Evolutionary conservation across 1,140 invertebrate species (phyloP).

Genomic region (Copidosoma floridanum): DNA sequence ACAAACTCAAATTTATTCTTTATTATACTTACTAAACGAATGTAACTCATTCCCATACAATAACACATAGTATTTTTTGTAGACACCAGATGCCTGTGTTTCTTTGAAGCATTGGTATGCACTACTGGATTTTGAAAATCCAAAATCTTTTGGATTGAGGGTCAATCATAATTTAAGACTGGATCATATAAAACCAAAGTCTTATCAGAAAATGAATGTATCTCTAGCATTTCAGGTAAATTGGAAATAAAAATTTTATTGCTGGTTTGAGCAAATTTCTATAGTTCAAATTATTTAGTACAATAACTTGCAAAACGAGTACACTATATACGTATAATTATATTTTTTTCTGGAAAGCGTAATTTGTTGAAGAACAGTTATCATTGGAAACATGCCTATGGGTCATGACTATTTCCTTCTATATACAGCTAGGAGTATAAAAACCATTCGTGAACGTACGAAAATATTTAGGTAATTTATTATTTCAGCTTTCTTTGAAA

Average conservation of each 20-base stretch:
- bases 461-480: too few relatives aligned
- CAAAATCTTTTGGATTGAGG: background rate
- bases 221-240: constrained; percentile 1
- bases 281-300: background rate
- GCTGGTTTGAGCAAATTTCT: background rate
- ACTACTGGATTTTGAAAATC: background rate
- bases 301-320: background rate
- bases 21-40: background rate
- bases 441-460: too few relatives aligned
- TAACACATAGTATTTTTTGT: background rate
- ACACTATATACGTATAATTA: background rate
- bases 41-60: too few relatives aligned
- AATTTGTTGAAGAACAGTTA: too few relatives aligned
- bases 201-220: constrained; percentile 7
- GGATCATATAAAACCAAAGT: constrained; percentile 7
- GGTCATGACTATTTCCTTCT: too few relatives aligned
- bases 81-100: constrained; percentile 15
- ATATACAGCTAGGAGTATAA: too few relatives aligned
- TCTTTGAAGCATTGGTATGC: constrained; percentile 13
- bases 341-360: background rate
- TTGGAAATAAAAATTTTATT: background rate
- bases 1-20: background rate
- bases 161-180: constrained; percentile 10
- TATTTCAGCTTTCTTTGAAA: too few relatives aligned
- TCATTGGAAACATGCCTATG: too few relatives aligned